Base-by-base conservation (phyloP, 2,797 vertebrate species). In the Gallirallus australis region DNA sequence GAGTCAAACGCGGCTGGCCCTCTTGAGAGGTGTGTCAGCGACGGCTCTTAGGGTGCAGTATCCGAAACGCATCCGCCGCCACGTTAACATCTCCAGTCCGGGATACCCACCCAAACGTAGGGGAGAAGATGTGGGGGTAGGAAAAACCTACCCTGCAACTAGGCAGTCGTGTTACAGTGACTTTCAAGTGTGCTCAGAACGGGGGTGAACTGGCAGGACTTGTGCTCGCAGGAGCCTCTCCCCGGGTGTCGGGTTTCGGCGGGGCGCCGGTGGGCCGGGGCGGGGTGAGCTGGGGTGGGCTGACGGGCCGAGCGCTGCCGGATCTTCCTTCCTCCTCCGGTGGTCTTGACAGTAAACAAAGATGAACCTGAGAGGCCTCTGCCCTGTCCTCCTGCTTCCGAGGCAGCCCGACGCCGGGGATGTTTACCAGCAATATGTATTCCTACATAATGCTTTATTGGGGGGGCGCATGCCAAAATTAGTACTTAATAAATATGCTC, bases 1-100 rank as follows among this genome's bases (percentile, higher is more conserved):
- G 14, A 17, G 47, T 27, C 30, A 11, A 19, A 53, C 31, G 9
- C 14, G n/a, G 40, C 71, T 8, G 57, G 7, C 50, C 23, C 31
- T 15, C 39, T 14, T 8, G 47, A 48, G 4, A 15, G 11, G 30
- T 28, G 28, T 12, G 24, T 48, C 33, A 15, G n/a, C 2, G 66
- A 12, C 4, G 31, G 19, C 7, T n/a, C 35, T 16, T 15, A 2
- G 3, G 12, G 11, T 1, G 48, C 28, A 11, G 3, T 6, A 0
- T 28, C 14, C 21, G 14, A 70, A 17, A 24, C 23, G 42, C 13
- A 1, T 7, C 21, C 21, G 2, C 15, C 23, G 30, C n/a, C 21
- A 19, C 20, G 33, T 24, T 28, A 52, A 11, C 35, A 3, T 24
- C 9, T 14, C 19, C 4, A 23, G n/a, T 23, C 4, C 7, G 7